These are phyloP conservation scores for Gobio gobio DNA, from an alignment of 2,113 vertebrate species.

Conservation along the genomic window DNA sequence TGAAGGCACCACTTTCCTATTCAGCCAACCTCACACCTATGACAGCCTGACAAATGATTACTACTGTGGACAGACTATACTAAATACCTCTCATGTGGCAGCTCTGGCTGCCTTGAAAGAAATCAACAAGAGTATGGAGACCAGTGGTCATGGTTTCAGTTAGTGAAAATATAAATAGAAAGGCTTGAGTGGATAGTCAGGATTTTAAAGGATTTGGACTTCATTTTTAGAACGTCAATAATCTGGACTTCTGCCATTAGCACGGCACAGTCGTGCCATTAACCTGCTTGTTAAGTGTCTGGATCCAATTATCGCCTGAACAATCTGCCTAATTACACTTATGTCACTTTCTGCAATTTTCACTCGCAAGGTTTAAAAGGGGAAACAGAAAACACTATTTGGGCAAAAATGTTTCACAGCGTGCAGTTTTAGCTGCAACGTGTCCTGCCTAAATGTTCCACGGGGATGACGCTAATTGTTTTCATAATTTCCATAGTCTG, in stretches of 20 bases:
- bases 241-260: neutral
- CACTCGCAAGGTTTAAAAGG: constrained; percentile 27
- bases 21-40: constrained; percentile 20
- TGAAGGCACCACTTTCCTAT: constrained; percentile 44
- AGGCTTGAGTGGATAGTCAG: neutral
- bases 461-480: constrained; percentile 23
- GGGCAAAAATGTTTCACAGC: neutral
- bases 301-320: constrained; percentile 33
- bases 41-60: constrained; percentile 49
- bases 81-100: constrained; percentile 5
- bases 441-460: neutral
- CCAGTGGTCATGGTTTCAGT: neutral
- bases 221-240: neutral
- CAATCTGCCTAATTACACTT: constrained; percentile 30
- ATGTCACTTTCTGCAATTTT: constrained; percentile 19
- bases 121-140: neutral
- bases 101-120: neutral
- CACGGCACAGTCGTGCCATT: neutral
- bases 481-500: constrained; percentile 10
- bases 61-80: constrained; percentile 25
- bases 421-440: constrained; percentile 9
- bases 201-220: neutral
- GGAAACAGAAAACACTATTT: constrained; percentile 30
- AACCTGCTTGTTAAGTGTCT: constrained; percentile 34
- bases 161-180: neutral